Evolutionary conservation across 2,888 invertebrate genomes (phyloP), one percentile per base, ranked within the genome.

Genomic region (Ormyrus thymus): DNA sequence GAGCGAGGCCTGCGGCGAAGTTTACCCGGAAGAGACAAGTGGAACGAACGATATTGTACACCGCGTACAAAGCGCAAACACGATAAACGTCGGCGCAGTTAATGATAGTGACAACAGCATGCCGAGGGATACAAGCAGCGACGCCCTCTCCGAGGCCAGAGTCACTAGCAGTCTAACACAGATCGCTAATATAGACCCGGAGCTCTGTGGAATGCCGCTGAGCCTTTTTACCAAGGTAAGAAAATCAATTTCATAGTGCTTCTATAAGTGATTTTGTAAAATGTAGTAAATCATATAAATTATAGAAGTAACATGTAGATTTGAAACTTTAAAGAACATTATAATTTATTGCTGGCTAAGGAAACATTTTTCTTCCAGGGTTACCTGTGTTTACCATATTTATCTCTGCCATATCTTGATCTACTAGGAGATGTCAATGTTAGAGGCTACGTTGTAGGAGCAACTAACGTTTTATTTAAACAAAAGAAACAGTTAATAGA

Each of bases 391-490:
- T 93, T 98, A 89, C 99, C 99, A 15, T 99, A 99, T 90, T 91
- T 99, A 82, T 98, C 98, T 4, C 92, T 99, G 83, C 97, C 98
- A 83, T 98, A 97, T 89, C 93, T 98, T 91, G 99, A 99, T 91
- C 91, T 98, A 76, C 91, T 99, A 74, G 94, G 94, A 69, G 97
- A 98, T 90, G 93, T 95, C 5, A 96, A 96, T 84, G 97, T 98
- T 7, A 92, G 95, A 81, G 96, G 95, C 48, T 96, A 96, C 90
- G 92, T 98, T 62, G 96, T 98, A 78, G 99, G 99, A 56, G 98
- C 98, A n/a, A 98, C 98, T 13, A 99, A 99, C 91, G 95, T 98
- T n/a, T 92, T 99, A 55, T 99, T 99, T 89, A 97, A 97, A 89
- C 98, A 98, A 89, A 98, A 98, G 87, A 93, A 95, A 81, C 96